Evolutionary conservation across 2,113 vertebrate genomes (phyloP).

Genomic region (Poeciliopsis occidentalis): DNA sequence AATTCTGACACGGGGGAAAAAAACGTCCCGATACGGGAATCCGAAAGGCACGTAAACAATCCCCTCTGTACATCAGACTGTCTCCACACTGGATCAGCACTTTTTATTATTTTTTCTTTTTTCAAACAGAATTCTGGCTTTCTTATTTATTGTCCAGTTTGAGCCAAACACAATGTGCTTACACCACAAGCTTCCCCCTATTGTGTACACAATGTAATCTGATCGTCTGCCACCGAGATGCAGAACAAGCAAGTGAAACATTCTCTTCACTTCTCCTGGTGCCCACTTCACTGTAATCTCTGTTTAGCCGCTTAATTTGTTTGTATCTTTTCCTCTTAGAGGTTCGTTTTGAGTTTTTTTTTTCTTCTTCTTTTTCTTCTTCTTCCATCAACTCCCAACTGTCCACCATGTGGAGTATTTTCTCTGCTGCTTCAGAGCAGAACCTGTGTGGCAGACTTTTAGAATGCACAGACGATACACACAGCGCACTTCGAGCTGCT

Average conservation of each 20-base stretch:
- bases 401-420: background rate
- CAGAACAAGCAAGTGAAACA: conserved; percentile 8
- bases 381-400: background rate
- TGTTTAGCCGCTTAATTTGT: background rate
- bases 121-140: background rate
- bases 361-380: too few species aligned
- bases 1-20: background rate
- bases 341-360: background rate
- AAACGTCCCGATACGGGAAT: background rate
- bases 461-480: conserved; percentile 10
- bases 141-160: background rate
- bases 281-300: background rate
- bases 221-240: conserved; percentile 6
- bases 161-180: background rate
- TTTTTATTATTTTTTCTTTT: background rate
- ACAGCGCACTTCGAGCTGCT: conserved; percentile 10
- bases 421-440: background rate
- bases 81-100: background rate
- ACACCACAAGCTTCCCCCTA: conserved; percentile 1
- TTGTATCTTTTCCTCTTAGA: background rate
- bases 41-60: background rate
- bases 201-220: conserved; percentile 26
- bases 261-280: background rate
- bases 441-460: conserved; percentile 36
- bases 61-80: background rate